phyloP scores from a whole-genome alignment of 2,888 invertebrate genomes.

The Eilema griseolum region DNA sequence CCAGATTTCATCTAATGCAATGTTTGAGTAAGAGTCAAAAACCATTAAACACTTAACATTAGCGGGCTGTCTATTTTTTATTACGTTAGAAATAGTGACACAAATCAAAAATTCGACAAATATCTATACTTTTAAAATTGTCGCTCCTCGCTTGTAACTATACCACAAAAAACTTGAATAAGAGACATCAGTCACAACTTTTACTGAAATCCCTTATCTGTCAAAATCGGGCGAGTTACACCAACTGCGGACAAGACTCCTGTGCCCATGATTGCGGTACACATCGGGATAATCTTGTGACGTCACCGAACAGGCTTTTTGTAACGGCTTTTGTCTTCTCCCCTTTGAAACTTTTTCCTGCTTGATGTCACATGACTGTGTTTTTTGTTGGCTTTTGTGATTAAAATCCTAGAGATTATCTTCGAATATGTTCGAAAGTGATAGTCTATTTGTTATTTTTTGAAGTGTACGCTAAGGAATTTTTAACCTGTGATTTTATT shows the following conservation, averaged over 20 bases:
- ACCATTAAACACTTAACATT: too few species aligned
- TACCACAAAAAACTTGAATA: slow-evolving; percentile 55
- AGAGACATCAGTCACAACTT: slow-evolving; percentile 80
- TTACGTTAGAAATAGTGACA: too few species aligned
- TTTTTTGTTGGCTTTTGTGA: slow-evolving; percentile 14
- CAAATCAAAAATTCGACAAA: too few species aligned
- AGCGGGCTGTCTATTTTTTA: too few species aligned
- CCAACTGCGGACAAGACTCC: slow-evolving; percentile 68
- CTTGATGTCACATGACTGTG: slow-evolving; percentile 24
- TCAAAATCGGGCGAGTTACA: slow-evolving; percentile 72
- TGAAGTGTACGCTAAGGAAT: background rate
- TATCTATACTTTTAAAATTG: background rate
- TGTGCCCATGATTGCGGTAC: slow-evolving; percentile 43
- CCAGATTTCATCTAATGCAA: too few species aligned
- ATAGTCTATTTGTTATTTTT: background rate
- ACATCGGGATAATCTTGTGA: slow-evolving; percentile 37
- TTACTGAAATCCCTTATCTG: slow-evolving; percentile 80
- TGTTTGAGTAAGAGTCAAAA: too few species aligned
- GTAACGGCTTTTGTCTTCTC: slow-evolving; percentile 19
- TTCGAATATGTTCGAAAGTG: background rate
- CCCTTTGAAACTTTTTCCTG: slow-evolving; percentile 20
- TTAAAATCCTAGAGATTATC: slow-evolving; percentile 21
- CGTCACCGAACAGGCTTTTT: slow-evolving; percentile 21
- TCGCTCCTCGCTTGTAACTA: slow-evolving; percentile 42
- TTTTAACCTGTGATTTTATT: background rate